Evolutionary conservation across 2,113 vertebrate genomes (phyloP), one percentile per base, ranked within the genome.

Genomic region (Anolis carolinensis): DNA sequence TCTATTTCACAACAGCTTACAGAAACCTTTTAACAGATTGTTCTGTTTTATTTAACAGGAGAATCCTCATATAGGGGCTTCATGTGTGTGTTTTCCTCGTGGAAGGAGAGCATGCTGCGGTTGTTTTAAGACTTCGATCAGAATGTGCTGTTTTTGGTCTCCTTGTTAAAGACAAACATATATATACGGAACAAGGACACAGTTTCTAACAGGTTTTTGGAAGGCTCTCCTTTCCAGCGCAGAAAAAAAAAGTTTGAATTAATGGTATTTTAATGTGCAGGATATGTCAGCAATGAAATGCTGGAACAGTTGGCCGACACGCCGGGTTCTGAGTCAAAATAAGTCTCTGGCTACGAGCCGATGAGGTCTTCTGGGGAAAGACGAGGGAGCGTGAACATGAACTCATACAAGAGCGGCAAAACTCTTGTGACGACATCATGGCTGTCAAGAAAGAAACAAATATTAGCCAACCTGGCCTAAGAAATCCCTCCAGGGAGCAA

Each of bases 251-350:
- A 91, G 88, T 93, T 93, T 71, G 83, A 90, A 92, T 87, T 92
- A 91, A 92, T 86, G 92, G 86, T 74, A 86, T 93, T 94, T 94
- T 94, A 93, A 91, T 77, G 91, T 86, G 89, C 90, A 92, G 93
- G 94, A 94, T 91, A 90, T 81, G 89, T 93, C 93, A 93, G 94
- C 93, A 93, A 92, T 89, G 93, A 95, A 92, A 93, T 87, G 89
- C 79, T 84, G 94, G 89, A 94, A 92, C 91, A 89, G 90, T 91
- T 93, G 91, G 94, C 93, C 92, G 84, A 88, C 86, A 50, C 74
- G 23, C 91, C 87, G 87, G 91, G 89, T 94, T 88, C 89, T 55
- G 74, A 94, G 91, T 93, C 92, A 91, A 92, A 95, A 92, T 85
- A 86, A 85, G 73, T 89, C 77, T 86, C 39, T 93, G 93, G 93